Conservation (phyloP, 1,140 invertebrate species). For the Oryctes rhinoceros region DNA sequence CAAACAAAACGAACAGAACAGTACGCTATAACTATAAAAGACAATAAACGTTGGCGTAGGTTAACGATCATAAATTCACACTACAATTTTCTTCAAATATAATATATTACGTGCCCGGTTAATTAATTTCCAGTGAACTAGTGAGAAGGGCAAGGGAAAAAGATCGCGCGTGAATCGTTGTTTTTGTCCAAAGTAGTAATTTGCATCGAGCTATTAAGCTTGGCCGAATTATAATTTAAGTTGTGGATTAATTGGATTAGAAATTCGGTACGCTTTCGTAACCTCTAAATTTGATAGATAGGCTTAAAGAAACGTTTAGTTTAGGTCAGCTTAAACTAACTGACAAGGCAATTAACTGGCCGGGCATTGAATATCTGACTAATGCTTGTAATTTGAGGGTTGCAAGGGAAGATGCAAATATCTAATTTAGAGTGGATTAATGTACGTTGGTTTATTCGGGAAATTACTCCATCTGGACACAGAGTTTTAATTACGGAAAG, state of each 20-base stretch:
- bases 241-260: constrained; percentile 41
- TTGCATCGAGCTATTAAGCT: constrained; percentile 14
- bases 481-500: constrained; percentile 24
- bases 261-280: constrained; percentile 41
- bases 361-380: constrained; percentile 44
- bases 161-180: constrained; percentile 18
- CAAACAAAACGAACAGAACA: not conserved
- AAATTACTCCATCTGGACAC: constrained; percentile 23
- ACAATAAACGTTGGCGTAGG: not conserved
- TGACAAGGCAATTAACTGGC: constrained; percentile 41
- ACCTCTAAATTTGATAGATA: constrained; percentile 40
- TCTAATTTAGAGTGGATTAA: constrained; percentile 42
- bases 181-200: constrained; percentile 31
- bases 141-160: not conserved
- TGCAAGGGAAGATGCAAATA: constrained; percentile 41
- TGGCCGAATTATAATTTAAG: constrained; percentile 37
- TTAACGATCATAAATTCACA: constrained; percentile 16
- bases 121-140: constrained; percentile 17
- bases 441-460: constrained; percentile 42
- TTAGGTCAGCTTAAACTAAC: constrained; percentile 41
- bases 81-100: constrained; percentile 14
- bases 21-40: not conserved
- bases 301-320: constrained; percentile 41
- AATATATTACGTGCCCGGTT: not conserved
- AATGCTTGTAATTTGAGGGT: constrained; percentile 44